Conservation (phyloP, 2,113 vertebrate species). For the Pandion haliaetus region DNA sequence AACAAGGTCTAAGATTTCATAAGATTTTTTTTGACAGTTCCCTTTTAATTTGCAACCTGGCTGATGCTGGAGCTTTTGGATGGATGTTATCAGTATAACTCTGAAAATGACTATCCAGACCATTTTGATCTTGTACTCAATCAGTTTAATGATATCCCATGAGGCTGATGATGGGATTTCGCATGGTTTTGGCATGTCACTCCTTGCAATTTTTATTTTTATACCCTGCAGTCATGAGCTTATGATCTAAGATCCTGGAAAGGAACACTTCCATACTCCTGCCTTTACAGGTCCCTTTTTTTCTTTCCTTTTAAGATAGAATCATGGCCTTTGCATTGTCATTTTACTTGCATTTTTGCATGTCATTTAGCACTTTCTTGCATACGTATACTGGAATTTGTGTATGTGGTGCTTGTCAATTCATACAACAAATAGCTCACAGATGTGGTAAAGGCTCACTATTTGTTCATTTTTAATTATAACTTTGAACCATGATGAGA, state of each 20-base stretch:
- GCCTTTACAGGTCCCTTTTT: not conserved
- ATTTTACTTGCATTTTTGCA: not conserved
- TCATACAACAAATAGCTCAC: not conserved
- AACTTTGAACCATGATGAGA: not conserved
- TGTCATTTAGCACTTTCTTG: not conserved
- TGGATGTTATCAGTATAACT: not conserved
- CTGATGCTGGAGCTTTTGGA: not conserved
- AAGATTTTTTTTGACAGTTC: not conserved
- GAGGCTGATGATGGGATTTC: not conserved
- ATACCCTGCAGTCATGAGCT: not conserved
- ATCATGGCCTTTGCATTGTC: not conserved
- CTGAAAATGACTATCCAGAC: not conserved
- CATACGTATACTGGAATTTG: rapidly evolving
- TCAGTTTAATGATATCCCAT: not conserved
- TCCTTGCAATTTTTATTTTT: not conserved
- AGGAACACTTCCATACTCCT: not conserved
- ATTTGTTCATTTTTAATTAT: not conserved
- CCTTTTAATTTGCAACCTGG: not conserved
- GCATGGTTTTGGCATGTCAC: not conserved
- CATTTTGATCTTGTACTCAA: not conserved
- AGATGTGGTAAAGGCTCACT: not conserved
- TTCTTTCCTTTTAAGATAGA: not conserved
- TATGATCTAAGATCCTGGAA: not conserved
- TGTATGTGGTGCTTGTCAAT: not conserved
- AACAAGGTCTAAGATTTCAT: not conserved